Base-by-base conservation (phyloP, 2,113 vertebrate species). In the Plecotus auritus region DNA sequence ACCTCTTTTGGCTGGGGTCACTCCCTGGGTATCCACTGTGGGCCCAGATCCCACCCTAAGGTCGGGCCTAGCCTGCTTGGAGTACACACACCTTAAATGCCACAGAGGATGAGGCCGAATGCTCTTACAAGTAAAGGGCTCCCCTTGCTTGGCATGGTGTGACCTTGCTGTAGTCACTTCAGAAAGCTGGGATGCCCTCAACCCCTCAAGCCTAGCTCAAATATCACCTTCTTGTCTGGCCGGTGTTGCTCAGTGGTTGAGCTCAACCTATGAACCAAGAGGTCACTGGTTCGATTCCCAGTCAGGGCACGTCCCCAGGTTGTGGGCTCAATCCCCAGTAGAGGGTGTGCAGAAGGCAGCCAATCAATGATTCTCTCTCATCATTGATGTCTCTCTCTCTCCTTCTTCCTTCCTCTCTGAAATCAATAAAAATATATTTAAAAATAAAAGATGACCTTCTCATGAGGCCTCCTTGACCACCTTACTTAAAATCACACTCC, bases 1-100 rank as follows among this genome's bases (percentile, higher is more conserved):
- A 0, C 10, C 0, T 1, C 20, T 40, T 18, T 20, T 0, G 22
- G 56, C 10, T 0, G 14, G 20, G 16, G 3, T 7, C 5, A 0
- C n/a, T 17, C 30, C 35, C 69, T 0, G 22, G 32, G 47, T 0
- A 1, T 23, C 47, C 20, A 1, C 12, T 1, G 2, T 3, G 35
- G 8, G 9, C 80, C 23, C 10, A 3, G 28, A 3, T 49, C 28
- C 5, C 51, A 6, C 30, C 37, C 2, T 0, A 1, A n/a, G 35
- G 22, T 7, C 3, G 4, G 37, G 20, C 30, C 32, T 0, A 0
- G 28, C 40, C 66, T 17, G 12, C 49, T 1, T 0, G 32, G 26
- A 26, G 18, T 74, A 6, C 18, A 4, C 20, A 64, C 35, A 7
- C 32, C 11, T 10, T 59, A 8, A 13, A 61, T 13, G 37, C 23